Evolutionary conservation across 2,888 invertebrate species (phyloP), one percentile per base, ranked within the genome.

Genomic region (Meteorus cinctellus): DNA sequence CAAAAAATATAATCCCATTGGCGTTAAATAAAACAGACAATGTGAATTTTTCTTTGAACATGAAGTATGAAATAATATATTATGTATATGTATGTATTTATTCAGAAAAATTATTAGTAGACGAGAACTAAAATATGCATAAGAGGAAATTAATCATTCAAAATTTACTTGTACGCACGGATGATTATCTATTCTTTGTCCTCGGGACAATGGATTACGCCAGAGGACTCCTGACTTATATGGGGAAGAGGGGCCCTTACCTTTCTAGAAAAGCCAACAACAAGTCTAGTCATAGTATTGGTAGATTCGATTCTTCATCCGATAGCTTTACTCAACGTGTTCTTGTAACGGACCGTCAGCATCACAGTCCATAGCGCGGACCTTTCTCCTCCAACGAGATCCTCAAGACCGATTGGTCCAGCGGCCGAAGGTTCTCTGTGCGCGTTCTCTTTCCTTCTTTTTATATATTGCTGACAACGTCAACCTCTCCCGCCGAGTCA

Each of bases 301-400:
- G 51, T 78, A 62, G 68, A 77, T 70, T 78, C 71, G 76, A 78
- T 76, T 48, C 73, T 70, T 63, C 74, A 72, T 55, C 60, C 48
- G 78, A 78, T 80, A 75, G 75, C 62, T 63, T 75, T 74, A 70
- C 73, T 36, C 70, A 48, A 19, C 55, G 24, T 19, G 55, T 55
- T 55, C 55, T 72, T 66, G 72, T 77, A 80, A 78, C 80, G 80
- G 79, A 72, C 82, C 82, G 74, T 81, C 81, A 76, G 77, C 24
- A 55, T 55, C 24, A 55, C 5, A 55, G 55, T 55, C 8, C 19
- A 19, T 5, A 48, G 48, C 24, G 55, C 24, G 77, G 77, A 80
- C 87, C 86, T 88, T 86, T 87, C 87, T 86, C 85, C 84, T 74
- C 59, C 72, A 24, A 77, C 78, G 72, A 82, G 83, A 81, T 80